Evolutionary conservation across 2,113 vertebrate genomes (phyloP).

Genomic region (Cheirogaleus medius): DNA sequence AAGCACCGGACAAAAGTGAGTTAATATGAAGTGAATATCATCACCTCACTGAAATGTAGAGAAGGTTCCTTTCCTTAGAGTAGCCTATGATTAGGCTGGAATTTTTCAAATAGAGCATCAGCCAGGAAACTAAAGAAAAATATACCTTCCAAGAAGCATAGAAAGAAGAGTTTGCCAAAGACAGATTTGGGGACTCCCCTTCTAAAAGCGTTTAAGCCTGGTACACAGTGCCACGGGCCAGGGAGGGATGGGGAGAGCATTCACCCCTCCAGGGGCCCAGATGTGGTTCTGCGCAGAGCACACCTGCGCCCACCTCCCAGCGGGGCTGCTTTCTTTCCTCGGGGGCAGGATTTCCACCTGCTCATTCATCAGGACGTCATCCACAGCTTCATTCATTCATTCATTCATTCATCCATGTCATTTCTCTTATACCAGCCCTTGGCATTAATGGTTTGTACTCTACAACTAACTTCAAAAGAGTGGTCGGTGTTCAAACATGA

Average conservation of each 20-base stretch:
- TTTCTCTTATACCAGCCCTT: neutral
- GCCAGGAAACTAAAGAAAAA: neutral
- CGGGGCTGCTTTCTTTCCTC: neutral
- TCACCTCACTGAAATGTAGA: neutral
- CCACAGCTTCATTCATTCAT: neutral
- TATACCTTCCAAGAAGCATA: neutral
- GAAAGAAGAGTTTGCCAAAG: neutral
- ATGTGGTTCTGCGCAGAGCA: neutral
- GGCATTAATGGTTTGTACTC: neutral
- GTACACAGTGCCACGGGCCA: neutral
- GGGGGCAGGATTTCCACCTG: neutral
- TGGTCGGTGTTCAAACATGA: neutral
- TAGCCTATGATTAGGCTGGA: neutral
- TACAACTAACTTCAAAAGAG: neutral
- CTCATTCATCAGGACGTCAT: neutral
- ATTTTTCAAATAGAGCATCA: neutral
- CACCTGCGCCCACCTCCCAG: neutral
- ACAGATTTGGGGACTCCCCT: neutral
- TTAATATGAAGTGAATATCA: neutral
- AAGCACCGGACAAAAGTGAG: neutral
- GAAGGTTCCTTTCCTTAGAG: neutral
- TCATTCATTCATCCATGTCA: neutral
- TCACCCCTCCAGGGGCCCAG: neutral
- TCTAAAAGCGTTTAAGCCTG: neutral
- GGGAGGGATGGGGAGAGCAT: neutral